Evolutionary conservation across 2,888 invertebrate genomes (phyloP), one percentile per base, ranked within the genome.

Genomic region (Pseudococcus jackbeardsleyi): DNA sequence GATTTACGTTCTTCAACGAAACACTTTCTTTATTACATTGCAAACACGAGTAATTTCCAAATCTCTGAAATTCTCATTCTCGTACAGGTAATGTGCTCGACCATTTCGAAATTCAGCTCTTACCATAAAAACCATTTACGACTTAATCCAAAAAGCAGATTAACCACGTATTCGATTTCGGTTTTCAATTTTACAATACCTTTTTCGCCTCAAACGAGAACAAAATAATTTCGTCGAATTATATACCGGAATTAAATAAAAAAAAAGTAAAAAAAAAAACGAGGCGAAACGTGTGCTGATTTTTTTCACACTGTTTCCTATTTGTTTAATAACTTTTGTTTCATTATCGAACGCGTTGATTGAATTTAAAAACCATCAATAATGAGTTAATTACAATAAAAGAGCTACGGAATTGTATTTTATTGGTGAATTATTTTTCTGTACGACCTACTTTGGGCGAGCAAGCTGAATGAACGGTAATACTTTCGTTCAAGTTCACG

Each of bases 401-500:
- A 72, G 33, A 6, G 72, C 33, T 33, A 19, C 33, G 72, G 15
- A 42, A 72, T 72, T 72, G 72, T 33, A 72, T 72, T 64, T 72
- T 72, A 72, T 15, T 72, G n/a, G 72, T 72, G 72, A 72, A 72
- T 72, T 72, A 72, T 33, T 72, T 72, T 72, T 33, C 33, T 72
- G 72, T 19, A 33, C 19, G 72, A 72, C 72, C 72, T 33, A 72
- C 33, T 72, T 72, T 2, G 17, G 17, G 6, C 22, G 64, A 72
- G 17, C 4, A 33, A 72, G 33, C 33, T 72, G 72, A 72, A 72
- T 72, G 72, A 72, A 72, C 33, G 33, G 72, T 72, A 72, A 33
- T 72, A 72, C 72, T 72, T 72, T 72, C 72, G 72, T 72, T 72
- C 72, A 72, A 72, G 72, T 33, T 72, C 33, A 72, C 72, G 33